Conservation (phyloP, 2,113 vertebrate genomes). For the Scytalopus superciliaris region DNA sequence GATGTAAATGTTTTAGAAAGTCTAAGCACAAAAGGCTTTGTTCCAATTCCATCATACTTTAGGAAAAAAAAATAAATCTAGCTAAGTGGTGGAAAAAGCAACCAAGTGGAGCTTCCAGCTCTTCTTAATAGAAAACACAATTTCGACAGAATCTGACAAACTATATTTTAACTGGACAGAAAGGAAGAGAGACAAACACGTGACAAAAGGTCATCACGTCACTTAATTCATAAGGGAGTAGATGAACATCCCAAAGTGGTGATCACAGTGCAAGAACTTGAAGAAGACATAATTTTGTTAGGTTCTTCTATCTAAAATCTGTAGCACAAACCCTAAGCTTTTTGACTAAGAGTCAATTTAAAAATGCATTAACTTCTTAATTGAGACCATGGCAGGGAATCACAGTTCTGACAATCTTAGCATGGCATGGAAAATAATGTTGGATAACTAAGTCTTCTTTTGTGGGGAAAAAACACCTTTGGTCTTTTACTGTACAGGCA, state of each 20-base stretch:
- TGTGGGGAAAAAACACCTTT: background rate
- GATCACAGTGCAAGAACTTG: background rate
- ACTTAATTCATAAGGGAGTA: background rate
- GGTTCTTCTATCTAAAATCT: background rate
- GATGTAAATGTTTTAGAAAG: constrained; percentile 35
- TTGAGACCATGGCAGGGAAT: background rate
- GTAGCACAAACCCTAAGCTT: background rate
- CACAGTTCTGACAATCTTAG: background rate
- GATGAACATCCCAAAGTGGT: background rate
- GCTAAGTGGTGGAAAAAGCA: background rate
- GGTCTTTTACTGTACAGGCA: background rate
- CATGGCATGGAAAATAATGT: background rate
- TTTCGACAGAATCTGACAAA: constrained; percentile 1
- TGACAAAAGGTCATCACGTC: background rate
- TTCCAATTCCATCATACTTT: constrained; percentile 23
- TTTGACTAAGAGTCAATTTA: background rate
- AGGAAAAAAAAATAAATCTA: background rate
- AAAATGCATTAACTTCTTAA: constrained; percentile 15
- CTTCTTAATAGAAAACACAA: constrained; percentile 2
- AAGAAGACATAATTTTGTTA: background rate
- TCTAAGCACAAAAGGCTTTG: constrained; percentile 8
- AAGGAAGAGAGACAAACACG: background rate
- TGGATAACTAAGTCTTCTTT: background rate
- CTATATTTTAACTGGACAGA: constrained; percentile 1
- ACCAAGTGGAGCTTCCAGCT: background rate